phyloP scores from a whole-genome alignment of 2,888 invertebrate genomes.

The Papilio demoleus region DNA sequence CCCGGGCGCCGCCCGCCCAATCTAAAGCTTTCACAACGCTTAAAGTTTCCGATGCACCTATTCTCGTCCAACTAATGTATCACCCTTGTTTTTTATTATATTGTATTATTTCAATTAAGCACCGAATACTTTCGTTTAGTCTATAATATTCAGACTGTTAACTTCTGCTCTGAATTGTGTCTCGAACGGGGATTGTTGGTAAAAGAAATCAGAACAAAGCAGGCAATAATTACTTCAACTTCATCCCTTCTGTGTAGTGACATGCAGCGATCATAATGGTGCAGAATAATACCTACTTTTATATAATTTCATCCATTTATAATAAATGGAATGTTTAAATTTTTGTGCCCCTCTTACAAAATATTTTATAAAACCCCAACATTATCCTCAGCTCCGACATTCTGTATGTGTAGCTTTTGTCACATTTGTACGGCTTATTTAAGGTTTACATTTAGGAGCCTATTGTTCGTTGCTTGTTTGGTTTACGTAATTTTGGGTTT shows the following conservation, averaged over 20 bases:
- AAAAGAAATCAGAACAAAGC: too few relatives aligned
- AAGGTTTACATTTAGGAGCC: neutral
- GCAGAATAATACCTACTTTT: too few relatives aligned
- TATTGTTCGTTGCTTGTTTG: neutral
- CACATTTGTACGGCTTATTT: neutral
- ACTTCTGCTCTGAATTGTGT: too few relatives aligned
- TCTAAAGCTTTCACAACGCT: constrained; percentile 51
- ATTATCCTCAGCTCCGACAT: neutral
- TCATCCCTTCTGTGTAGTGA: too few relatives aligned
- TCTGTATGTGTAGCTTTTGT: neutral
- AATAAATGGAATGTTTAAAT: too few relatives aligned
- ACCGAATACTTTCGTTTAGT: neutral
- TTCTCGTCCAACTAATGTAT: constrained; percentile 32
- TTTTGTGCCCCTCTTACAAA: too few relatives aligned
- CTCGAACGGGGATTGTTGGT: too few relatives aligned
- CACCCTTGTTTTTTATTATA: constrained; percentile 4
- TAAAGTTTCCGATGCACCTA: constrained; percentile 62
- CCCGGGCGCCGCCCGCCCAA: constrained; percentile 67
- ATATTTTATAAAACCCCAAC: too few relatives aligned
- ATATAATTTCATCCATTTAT: too few relatives aligned
- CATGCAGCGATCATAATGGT: too few relatives aligned
- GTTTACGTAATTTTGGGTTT: neutral
- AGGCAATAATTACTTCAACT: too few relatives aligned
- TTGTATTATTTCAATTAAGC: neutral
- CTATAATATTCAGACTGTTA: too few relatives aligned